phyloP scores from a whole-genome alignment of 1,140 invertebrate genomes.

The Cydia pomonella region DNA sequence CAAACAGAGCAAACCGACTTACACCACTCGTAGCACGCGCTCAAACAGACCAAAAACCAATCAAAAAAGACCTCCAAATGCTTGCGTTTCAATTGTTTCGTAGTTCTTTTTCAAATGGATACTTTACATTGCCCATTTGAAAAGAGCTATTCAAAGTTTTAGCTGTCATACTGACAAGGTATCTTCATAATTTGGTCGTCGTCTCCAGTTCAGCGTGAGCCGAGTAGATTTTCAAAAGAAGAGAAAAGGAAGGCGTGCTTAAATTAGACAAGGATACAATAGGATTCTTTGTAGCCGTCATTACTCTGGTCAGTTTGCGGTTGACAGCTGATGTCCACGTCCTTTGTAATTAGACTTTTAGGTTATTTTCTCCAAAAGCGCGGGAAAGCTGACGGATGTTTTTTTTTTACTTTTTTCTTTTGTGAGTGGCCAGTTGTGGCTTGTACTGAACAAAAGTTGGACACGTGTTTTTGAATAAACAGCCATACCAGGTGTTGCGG shows the following conservation, averaged over 20 bases:
- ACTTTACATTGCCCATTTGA: not conserved
- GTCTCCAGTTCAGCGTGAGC: not conserved
- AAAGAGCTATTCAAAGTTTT: not conserved
- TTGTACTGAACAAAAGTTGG: not conserved
- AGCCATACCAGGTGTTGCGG: slow-evolving; percentile 22
- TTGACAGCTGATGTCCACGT: slow-evolving; percentile 29
- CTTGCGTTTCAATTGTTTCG: not conserved
- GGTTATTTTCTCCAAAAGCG: slow-evolving; percentile 28
- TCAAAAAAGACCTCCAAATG: not conserved
- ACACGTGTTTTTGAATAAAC: slow-evolving; percentile 11
- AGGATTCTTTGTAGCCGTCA: slow-evolving; percentile 26
- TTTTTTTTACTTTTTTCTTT: slow-evolving; percentile 16
- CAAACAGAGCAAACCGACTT: slow-evolving; percentile 28
- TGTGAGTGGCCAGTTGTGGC: slow-evolving; percentile 25
- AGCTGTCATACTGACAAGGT: not conserved
- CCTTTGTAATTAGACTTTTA: slow-evolving; percentile 29
- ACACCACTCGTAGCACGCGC: slow-evolving; percentile 7
- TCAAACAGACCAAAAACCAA: not conserved
- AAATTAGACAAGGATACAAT: slow-evolving; percentile 17
- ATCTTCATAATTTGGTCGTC: not conserved
- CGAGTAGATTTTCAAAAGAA: not conserved
- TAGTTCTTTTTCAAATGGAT: slow-evolving; percentile 4
- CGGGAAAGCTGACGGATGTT: slow-evolving; percentile 22
- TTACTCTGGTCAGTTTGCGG: slow-evolving; percentile 31
- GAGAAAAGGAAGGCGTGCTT: not conserved